Base-by-base conservation (phyloP, 1,140 invertebrate genomes). In the Macrosteles quadrilineatus region DNA sequence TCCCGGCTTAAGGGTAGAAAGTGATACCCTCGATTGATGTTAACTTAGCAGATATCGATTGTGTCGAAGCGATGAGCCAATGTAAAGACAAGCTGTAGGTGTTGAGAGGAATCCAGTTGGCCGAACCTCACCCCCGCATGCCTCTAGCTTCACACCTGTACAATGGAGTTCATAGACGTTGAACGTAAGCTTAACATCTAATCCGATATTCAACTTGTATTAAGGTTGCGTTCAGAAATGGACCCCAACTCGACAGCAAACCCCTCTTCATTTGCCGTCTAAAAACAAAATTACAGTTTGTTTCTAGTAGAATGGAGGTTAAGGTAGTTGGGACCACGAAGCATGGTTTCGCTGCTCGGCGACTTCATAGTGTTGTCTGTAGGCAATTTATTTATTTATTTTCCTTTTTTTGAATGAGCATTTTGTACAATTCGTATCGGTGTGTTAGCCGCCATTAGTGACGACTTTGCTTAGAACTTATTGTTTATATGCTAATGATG, bases 141-240 rank as follows among this genome's bases (percentile, higher is more conserved):
- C 32, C 32, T 36, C 14, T 36, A 36, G 32, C 32, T 36, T 36
- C 32, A 36, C 32, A 4, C 4, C 32, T 36, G 32, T 36, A 36
- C 32, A 36, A 36, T 36, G 32, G 32, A 36, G 32, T 36, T 36
- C 32, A 36, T 36, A 36, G 4, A 36, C 4, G 32, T 36, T 36
- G 32, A 36, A 36, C 32, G 32, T 36, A 36, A 36, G 32, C 32
- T 36, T 36, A 36, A 36, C 32, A 36, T 36, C 4, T 36, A 36
- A 36, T 14, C 14, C 32, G 32, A 50, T 50, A 19, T 19, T 23
- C 47, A 50, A n/a, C 21, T 50, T 32, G 27, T 29, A 64, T n/a
- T 21, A 64, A 64, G 59, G 59, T 64, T 63, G 31, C 32, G 63
- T 72, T 72, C 71, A 72, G 71, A 67, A 72, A 72, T 72, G 71